phyloP scores from a whole-genome alignment of 2,113 vertebrate species.

The Pipra filicauda region DNA sequence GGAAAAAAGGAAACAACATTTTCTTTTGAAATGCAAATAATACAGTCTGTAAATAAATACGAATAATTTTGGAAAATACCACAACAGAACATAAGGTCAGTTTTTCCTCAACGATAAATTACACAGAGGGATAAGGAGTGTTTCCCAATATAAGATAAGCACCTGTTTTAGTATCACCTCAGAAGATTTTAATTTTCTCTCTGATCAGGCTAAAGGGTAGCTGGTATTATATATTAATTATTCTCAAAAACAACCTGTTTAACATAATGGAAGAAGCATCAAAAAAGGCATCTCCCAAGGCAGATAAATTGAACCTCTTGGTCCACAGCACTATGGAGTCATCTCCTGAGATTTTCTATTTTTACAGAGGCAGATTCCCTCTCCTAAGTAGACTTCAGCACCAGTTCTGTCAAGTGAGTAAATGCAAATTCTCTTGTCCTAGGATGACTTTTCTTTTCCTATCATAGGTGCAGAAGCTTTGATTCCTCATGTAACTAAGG shows the following conservation, averaged over 20 bases:
- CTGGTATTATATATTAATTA: background rate
- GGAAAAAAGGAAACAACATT: background rate
- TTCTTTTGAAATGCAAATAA: background rate
- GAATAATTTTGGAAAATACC: background rate
- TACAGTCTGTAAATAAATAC: accelerated
- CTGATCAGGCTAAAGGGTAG: background rate
- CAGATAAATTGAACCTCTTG: background rate
- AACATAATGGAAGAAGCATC: background rate
- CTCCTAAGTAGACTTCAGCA: background rate
- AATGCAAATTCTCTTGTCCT: background rate
- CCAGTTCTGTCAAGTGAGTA: background rate
- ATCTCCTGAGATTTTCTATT: background rate
- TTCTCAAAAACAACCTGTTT: background rate
- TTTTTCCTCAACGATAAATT: background rate
- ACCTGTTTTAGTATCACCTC: background rate
- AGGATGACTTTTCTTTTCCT: background rate
- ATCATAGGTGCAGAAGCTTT: background rate
- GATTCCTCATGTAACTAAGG: background rate
- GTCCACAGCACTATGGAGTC: background rate
- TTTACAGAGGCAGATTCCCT: background rate
- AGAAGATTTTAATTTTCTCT: background rate
- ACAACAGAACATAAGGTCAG: background rate
- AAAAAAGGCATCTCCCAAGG: background rate
- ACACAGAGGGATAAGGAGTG: background rate
- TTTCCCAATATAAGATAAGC: background rate